Evolutionary conservation across 2,797 vertebrate species (phyloP).

Genomic region (Dallia pectoralis): DNA sequence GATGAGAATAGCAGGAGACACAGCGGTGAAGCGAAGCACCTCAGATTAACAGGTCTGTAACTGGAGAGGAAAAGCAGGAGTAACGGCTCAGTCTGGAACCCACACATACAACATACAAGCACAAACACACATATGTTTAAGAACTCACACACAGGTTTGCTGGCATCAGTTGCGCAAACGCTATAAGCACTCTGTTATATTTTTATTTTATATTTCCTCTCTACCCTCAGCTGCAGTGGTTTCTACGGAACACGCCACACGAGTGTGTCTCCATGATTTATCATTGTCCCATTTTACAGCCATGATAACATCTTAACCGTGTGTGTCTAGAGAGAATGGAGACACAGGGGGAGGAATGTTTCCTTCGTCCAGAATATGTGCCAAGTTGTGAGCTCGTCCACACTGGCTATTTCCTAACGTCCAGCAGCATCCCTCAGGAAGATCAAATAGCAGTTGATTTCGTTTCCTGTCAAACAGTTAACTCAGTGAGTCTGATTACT

Average conservation of each 20-base stretch:
- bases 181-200: conserved; percentile 13
- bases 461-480: conserved; percentile 12
- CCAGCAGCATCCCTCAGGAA: conserved; percentile 4
- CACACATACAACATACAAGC: neutral
- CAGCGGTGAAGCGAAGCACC: conserved; percentile 11
- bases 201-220: conserved; percentile 13
- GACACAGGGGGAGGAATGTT: neutral
- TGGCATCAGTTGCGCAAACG: neutral
- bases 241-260: conserved; percentile 19
- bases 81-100: conserved; percentile 10
- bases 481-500: neutral
- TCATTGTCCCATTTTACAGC: conserved; percentile 37
- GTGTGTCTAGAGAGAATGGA: neutral
- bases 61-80: conserved; percentile 19
- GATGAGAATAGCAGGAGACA: conserved; percentile 40
- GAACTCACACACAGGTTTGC: neutral
- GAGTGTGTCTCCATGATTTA: conserved; percentile 15
- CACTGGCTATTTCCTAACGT: neutral
- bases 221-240: conserved; percentile 11
- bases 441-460: conserved; percentile 15
- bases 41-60: conserved; percentile 26
- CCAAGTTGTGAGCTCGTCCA: neutral
- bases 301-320: conserved; percentile 31
- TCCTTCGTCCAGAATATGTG: neutral
- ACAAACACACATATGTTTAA: neutral